Conservation (phyloP, 2,888 invertebrate species). For the Nezara viridula region DNA sequence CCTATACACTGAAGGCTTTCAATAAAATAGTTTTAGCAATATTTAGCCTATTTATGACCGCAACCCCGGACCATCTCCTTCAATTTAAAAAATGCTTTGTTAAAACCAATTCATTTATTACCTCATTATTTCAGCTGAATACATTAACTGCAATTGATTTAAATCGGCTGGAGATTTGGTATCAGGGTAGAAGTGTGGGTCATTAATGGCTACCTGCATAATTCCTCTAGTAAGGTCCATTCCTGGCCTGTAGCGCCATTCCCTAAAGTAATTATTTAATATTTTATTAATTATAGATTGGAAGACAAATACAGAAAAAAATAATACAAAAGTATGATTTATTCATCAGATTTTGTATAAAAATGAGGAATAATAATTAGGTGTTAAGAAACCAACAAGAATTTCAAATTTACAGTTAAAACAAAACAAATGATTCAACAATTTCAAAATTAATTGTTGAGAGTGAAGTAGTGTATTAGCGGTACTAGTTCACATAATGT, state of each 20-base stretch:
- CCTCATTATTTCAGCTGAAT: slow-evolving; percentile 57
- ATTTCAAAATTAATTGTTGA: background rate
- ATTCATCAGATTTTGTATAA: background rate
- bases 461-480: too few species aligned
- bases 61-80: too few species aligned
- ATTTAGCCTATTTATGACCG: too few species aligned
- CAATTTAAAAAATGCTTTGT: too few species aligned
- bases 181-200: slow-evolving; percentile 1
- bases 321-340: background rate
- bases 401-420: background rate
- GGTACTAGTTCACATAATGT: too few species aligned
- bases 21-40: too few species aligned
- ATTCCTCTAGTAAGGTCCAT: slow-evolving; percentile 52
- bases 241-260: slow-evolving; percentile 1
- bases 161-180: background rate
- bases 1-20: too few species aligned
- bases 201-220: slow-evolving; percentile 29
- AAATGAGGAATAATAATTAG: background rate
- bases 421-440: background rate
- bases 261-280: slow-evolving; percentile 14
- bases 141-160: slow-evolving; percentile 24
- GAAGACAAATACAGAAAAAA: background rate
- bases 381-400: background rate
- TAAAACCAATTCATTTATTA: background rate
- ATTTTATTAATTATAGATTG: background rate